Percentiles rank a stretch among this genome's conserved stretches.
These are phyloP conservation scores for Cololabis saira DNA, from an alignment of 2,113 vertebrate species.

Conservation along the genomic window DNA sequence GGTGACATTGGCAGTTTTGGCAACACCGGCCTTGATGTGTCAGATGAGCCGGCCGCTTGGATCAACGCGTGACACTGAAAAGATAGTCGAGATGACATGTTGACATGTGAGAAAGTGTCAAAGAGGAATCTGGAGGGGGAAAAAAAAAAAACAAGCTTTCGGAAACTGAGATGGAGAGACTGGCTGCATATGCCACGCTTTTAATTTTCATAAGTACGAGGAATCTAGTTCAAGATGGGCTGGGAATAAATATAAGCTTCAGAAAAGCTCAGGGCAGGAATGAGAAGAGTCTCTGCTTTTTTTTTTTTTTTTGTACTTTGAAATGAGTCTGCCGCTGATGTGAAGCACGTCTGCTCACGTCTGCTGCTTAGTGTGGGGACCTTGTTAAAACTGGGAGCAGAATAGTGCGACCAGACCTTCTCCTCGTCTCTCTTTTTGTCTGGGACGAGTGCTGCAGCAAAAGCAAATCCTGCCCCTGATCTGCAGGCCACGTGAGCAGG, in stretches of 20 bases:
- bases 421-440: constrained; percentile 8
- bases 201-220: constrained; percentile 15
- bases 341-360: constrained; percentile 31
- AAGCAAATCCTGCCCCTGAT: not conserved
- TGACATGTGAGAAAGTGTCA: constrained; percentile 41
- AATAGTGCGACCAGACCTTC: constrained; percentile 23
- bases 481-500: constrained; percentile 3
- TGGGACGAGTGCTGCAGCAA: not conserved
- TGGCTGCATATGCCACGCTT: constrained; percentile 26
- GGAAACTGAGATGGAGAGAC: constrained; percentile 21
- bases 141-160: constrained; percentile 2
- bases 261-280: constrained; percentile 17
- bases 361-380: constrained; percentile 30
- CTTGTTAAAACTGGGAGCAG: constrained; percentile 39
- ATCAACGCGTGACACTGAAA: constrained; percentile 35
- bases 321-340: constrained; percentile 15
- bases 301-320: constrained; percentile 29
- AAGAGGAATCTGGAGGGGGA: constrained; percentile 27
- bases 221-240: constrained; percentile 28
- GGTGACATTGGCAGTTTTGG: constrained; percentile 51
- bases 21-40: constrained; percentile 58
- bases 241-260: constrained; percentile 42
- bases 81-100: constrained; percentile 55
- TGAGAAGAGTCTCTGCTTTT: constrained; percentile 7
- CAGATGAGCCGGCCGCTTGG: constrained; percentile 41